Base-by-base conservation (phyloP, 2,797 vertebrate genomes). In the Macroramphosus scolopax region DNA sequence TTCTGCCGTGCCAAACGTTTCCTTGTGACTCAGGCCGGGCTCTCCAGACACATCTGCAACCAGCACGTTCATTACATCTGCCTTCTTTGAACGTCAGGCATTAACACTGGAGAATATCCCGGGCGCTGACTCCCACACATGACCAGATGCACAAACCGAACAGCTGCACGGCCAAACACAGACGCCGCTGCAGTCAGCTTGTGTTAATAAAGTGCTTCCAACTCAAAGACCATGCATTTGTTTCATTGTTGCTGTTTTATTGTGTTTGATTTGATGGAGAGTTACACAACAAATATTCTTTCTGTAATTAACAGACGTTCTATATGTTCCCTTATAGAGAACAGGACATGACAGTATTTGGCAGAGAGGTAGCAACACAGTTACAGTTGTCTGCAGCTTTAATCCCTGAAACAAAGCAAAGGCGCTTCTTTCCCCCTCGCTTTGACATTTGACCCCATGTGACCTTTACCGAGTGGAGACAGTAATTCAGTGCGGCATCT, bases 41-140 rank as follows among this genome's bases (percentile, higher is more conserved):
- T 86, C 69, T 68, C 71, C 76, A 81, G 77, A 87, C 71, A 62
- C 60, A 76, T 74, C 62, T 75, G 50, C 72, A 80, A 77, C 68
- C 69, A 58, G 58, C 53, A 44, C 51, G 45, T 78, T 73, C 46
- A 42, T 60, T 75, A 72, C 44, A 74, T 68, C 48, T 66, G 67
- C 60, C 62, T 68, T 78, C 63, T 86, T 86, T 87, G 82, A 85
- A 84, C n/a, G 81, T 75, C 33, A 40, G 5, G 65, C 71, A 72
- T 76, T 77, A 85, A 65, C 72, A 62, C 60, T 28, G 68, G 59
- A 74, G 72, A 84, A 49, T 33, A 80, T 82, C 75, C 79, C 69
- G 42, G 64, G 66, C 76, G 82, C 69, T 15, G 70, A 84, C 85
- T 77, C 84, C 86, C 77, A 88, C 86, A 77, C 81, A 67, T 56